Conservation (phyloP, 2,113 vertebrate genomes). For the Chamaea fasciata region DNA sequence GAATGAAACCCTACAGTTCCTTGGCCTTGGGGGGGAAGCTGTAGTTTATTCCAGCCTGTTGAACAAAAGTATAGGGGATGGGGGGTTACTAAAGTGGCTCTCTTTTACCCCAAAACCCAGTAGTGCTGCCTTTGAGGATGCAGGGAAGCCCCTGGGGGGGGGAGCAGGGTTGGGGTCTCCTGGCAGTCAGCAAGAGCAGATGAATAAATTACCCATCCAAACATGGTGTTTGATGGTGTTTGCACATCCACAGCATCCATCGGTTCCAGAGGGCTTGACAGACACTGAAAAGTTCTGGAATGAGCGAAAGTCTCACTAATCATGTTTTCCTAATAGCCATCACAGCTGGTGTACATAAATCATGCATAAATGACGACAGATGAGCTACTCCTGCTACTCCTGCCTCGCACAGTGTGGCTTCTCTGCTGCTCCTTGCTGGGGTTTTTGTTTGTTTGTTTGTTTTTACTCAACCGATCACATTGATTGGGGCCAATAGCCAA, state of each 20-base stretch:
- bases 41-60: not conserved
- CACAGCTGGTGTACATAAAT: not conserved
- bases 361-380: not conserved
- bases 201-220: not conserved
- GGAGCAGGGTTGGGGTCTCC: not conserved
- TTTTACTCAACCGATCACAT: constrained; percentile 68
- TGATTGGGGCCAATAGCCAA: constrained; percentile 69
- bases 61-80: not conserved
- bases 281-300: not conserved
- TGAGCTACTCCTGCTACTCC: constrained; percentile 35
- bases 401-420: constrained; percentile 32
- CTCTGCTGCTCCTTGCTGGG: constrained; percentile 51
- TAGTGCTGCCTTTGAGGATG: not conserved
- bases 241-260: not conserved
- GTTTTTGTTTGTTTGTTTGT: constrained; percentile 14
- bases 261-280: not conserved
- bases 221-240: not conserved
- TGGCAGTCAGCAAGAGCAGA: not conserved
- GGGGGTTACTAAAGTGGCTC: not conserved
- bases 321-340: not conserved
- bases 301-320: not conserved
- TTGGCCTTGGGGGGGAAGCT: not conserved
- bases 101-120: not conserved
- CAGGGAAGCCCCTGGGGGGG: not conserved
- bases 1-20: not conserved